Evolutionary conservation across 2,113 vertebrate genomes (phyloP), one percentile per base, ranked within the genome.

Genomic region (Piprites chloris): DNA sequence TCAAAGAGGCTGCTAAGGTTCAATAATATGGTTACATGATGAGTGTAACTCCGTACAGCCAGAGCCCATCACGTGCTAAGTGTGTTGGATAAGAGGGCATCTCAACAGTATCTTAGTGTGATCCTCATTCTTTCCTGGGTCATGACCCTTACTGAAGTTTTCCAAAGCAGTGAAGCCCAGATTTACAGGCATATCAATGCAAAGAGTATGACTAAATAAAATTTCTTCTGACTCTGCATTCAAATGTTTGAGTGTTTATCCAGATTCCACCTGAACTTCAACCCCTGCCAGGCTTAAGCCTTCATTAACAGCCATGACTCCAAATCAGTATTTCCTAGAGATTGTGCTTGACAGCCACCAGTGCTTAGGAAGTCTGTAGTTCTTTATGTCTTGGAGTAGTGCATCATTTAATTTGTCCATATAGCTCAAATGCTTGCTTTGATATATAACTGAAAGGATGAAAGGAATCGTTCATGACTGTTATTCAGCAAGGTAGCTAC

Each of bases 341-440:
- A 85, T 46, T 71, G 17, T 58, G 41, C 55, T 58, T 88, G 90
- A 58, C 63, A 95, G 72, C 27, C 47, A 63, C 30, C 79, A 58
- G 65, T 42, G 59, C 72, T 67, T 63, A 88, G 56, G 39, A 71
- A 83, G 35, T 21, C 61, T 67, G 61, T 24, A 91, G 59, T 56
- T 92, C 90, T 90, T 88, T 71, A 55, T 90, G n/a, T 88, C 83
- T 77, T 26, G 79, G 50, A 90, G 65, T 68, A 91, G 79, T 20
- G 83, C 66, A 89, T 81, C 59, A 72, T 78, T 92, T 95, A 96
- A 92, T 92, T 88, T 86, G 68, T 71, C 65, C 83, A 58, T 65
- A 88, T 20, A 92, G 47, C 83, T 84, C 55, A 78, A 85, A 85
- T 1, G 1, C 61, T 87, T 84, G 63, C 83, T 94, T 88, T 93